A percentile compares a stretch with the other conserved stretches of the same genome.
phyloP scores from a whole-genome alignment of 2,888 invertebrate genomes.

The Lochmaea capreae region DNA sequence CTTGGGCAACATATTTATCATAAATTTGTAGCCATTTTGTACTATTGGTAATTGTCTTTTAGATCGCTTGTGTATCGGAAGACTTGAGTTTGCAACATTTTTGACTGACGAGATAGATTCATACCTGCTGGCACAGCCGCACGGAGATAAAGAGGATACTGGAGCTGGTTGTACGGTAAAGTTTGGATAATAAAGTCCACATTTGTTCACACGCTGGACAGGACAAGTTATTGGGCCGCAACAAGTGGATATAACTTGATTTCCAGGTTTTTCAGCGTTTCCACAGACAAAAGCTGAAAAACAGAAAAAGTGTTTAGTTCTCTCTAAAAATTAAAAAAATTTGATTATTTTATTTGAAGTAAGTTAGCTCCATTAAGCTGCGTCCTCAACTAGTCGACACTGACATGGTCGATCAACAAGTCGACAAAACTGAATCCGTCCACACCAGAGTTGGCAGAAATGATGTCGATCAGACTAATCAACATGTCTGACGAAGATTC shows the following conservation, averaged over 20 bases:
- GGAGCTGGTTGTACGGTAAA: background rate
- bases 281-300: background rate
- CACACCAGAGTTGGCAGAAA: no score
- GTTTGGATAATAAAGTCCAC: background rate
- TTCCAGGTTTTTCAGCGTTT: background rate
- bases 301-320: background rate
- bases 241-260: slow-evolving; percentile 1
- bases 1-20: slow-evolving; percentile 53
- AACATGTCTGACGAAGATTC: no score
- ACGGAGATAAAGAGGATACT: background rate
- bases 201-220: background rate
- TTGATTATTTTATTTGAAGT: no score
- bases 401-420: no score
- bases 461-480: no score
- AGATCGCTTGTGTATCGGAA: slow-evolving; percentile 16
- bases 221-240: slow-evolving; percentile 12
- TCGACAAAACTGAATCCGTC: no score
- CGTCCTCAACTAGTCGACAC: no score
- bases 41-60: slow-evolving; percentile 48
- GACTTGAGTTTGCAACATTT: background rate
- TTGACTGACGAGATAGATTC: background rate
- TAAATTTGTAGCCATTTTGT: slow-evolving; percentile 49
- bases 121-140: slow-evolving; percentile 14
- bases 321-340: background rate
- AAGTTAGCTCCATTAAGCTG: no score